A percentile compares a stretch with the other conserved stretches of the same genome.
Evolutionary conservation across 2,888 invertebrate genomes (phyloP).

Genomic region (Brachylomia viminalis): DNA sequence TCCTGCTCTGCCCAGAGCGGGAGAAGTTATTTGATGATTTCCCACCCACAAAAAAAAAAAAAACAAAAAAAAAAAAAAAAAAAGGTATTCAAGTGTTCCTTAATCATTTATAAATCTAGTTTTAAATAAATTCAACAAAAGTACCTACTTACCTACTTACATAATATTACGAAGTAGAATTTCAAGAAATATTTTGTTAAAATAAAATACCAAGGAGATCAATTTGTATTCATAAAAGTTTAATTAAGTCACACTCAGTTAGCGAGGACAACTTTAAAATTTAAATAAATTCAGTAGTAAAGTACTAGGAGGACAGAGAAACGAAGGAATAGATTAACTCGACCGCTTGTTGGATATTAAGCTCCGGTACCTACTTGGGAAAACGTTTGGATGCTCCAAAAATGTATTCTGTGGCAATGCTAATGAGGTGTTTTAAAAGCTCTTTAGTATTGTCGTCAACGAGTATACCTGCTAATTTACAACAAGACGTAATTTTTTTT

Average conservation of each 20-base stretch:
- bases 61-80: no score
- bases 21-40: no score
- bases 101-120: not conserved
- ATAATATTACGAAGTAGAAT: not conserved
- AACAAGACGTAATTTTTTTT: conserved; percentile 18
- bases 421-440: conserved; percentile 74
- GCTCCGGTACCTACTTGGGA: conserved; percentile 56
- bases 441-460: conserved; percentile 59
- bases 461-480: conserved; percentile 67
- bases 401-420: conserved; percentile 74
- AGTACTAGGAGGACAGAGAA: conserved; percentile 70
- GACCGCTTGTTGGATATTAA: conserved; percentile 66
- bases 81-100: not conserved
- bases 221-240: conserved; percentile 61
- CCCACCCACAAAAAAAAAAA: no score
- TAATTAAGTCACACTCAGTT: conserved; percentile 55
- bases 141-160: not conserved
- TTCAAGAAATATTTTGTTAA: conserved; percentile 35
- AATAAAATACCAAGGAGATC: conserved; percentile 46
- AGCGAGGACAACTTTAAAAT: conserved; percentile 61
- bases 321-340: conserved; percentile 74
- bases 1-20: no score
- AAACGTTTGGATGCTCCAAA: conserved; percentile 58
- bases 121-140: conserved; percentile 10
- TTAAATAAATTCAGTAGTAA: conserved; percentile 66